A percentile compares a stretch with the other conserved stretches of the same genome.
These are phyloP conservation scores for Salvator merianae DNA, from an alignment of 2,113 vertebrate species.

Conservation along the genomic window DNA sequence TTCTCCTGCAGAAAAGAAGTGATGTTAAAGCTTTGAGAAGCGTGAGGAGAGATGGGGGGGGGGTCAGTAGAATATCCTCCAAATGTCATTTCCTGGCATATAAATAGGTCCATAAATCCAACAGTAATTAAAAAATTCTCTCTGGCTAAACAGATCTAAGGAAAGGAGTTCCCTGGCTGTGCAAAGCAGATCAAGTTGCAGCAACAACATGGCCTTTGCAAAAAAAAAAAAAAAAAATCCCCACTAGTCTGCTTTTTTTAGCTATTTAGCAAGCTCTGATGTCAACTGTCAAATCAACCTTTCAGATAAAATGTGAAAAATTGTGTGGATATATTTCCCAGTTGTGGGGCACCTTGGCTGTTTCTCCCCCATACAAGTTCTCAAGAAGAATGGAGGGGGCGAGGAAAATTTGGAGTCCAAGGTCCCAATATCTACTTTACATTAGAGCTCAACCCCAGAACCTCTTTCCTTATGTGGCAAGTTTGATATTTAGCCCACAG, in stretches of 20 bases:
- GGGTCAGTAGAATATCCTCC: neutral
- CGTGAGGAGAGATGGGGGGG: neutral
- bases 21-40: neutral
- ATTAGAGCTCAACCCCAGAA: too few relatives aligned
- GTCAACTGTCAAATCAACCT: neutral
- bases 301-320: too few relatives aligned
- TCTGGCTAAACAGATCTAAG: neutral
- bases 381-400: too few relatives aligned
- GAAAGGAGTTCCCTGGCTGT: neutral
- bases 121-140: neutral
- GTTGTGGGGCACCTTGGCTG: too few relatives aligned
- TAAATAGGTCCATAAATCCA: neutral
- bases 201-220: neutral
- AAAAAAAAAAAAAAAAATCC: too few relatives aligned
- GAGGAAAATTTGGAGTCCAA: too few relatives aligned
- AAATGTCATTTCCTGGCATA: neutral
- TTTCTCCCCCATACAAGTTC: too few relatives aligned
- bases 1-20: neutral
- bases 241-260: too few relatives aligned
- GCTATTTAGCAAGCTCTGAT: neutral
- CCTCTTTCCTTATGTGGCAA: too few relatives aligned
- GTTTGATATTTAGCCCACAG: too few relatives aligned
- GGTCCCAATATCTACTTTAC: too few relatives aligned
- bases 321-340: too few relatives aligned
- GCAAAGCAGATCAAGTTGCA: neutral